phyloP scores from a whole-genome alignment of 2,888 invertebrate species.

The Pristionchus japonicus region DNA sequence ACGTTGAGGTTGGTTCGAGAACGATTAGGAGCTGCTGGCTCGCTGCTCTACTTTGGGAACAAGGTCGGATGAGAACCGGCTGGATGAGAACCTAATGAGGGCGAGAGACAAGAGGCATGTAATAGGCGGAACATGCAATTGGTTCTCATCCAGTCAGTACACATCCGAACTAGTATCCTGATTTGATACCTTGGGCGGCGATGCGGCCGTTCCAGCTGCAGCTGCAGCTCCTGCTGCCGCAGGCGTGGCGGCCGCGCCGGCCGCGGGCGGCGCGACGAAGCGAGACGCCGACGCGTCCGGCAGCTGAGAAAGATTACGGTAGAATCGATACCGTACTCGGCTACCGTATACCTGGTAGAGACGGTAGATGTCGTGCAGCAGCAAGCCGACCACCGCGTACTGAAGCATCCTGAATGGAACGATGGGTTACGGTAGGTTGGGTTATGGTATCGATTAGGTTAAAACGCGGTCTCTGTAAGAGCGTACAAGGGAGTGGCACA shows the following conservation, averaged over 20 bases:
- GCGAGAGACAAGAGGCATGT: too few relatives aligned
- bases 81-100: too few relatives aligned
- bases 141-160: too few relatives aligned
- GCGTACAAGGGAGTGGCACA: too few relatives aligned
- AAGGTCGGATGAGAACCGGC: too few relatives aligned
- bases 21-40: background rate
- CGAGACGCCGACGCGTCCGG: constrained; percentile 95
- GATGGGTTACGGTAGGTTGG: background rate
- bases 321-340: too few relatives aligned
- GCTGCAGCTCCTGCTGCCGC: background rate
- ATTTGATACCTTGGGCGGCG: background rate
- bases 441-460: too few relatives aligned
- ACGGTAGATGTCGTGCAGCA: constrained; percentile 91
- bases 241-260: background rate
- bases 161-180: background rate
- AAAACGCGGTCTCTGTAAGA: too few relatives aligned
- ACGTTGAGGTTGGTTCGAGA: background rate
- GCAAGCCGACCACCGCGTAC: constrained; percentile 94
- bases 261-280: constrained; percentile 81
- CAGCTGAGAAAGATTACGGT: too few relatives aligned
- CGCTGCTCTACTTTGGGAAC: too few relatives aligned
- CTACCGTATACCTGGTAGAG: too few relatives aligned
- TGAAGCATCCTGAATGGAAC: constrained; percentile 82
- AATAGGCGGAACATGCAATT: too few relatives aligned
- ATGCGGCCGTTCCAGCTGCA: background rate